Base-by-base conservation (phyloP, 2,797 vertebrate species). In the Chelidonichthys spinosus region DNA sequence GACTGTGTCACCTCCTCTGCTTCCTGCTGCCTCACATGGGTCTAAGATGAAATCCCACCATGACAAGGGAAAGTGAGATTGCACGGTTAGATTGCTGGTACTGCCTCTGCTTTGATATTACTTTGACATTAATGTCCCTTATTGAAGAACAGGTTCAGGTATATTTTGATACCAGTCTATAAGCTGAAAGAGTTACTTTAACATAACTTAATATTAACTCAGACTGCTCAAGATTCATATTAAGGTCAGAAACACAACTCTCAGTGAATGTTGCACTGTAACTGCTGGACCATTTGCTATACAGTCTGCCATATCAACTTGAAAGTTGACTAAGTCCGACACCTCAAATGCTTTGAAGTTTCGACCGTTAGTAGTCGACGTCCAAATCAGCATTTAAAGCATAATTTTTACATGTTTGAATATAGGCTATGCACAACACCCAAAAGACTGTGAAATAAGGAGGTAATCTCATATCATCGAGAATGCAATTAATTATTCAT, bases 1-100 rank as follows among this genome's bases (percentile, higher is more conserved):
- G 64, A 53, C 66, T 61, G 52, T 76, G 80, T 64, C 81, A 81
- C 68, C 70, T 85, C 25, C 25, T 65, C 47, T 79, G 67, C 74
- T 84, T 73, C 75, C 82, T 82, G 69, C 72, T 79, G 64, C 71
- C 62, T 50, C 47, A 47, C 37, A 60, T 71, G 71, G 25, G 58
- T 63, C 59, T 83, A 69, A 72, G 71, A 86, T 85, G 46, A 78
- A 83, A 73, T 73, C 63, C 68, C 68, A 72, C 76, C 66, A 54
- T 53, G 10, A 49, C 25, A 49, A 37, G 32, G 17, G n/a, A 70
- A 75, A 65, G 36, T 39, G 11, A 0, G n/a, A 37, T 50, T 37
- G 33, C 44, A 49, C 4, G 11, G 44, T 18, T 11, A n/a, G 33
- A 62, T 62, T 49, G 7, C 37, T 58, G 17, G 9, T 17, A 56